Evolutionary conservation across 2,888 invertebrate species (phyloP), one percentile per base, ranked within the genome.

Genomic region (Amorpha juglandis): DNA sequence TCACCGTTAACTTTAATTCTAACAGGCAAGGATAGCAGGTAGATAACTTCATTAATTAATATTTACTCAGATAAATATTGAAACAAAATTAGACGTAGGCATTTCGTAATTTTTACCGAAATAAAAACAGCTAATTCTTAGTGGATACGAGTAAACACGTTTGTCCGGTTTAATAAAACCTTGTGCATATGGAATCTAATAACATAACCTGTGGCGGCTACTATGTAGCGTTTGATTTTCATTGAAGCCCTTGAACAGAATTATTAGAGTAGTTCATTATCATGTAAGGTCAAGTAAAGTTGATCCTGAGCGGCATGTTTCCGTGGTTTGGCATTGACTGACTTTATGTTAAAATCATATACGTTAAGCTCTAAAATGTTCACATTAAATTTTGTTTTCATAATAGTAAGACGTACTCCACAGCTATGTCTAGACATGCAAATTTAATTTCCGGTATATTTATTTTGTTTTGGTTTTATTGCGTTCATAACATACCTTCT

Each of bases 291-390:
- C 75, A 75, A 69, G 71, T 69, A 70, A 73, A 70, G 70, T 70
- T 70, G 71, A 74, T 74, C 69, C 68, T 71, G 69, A 67, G 35
- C 63, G 65, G 68, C 69, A 51, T 67, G 69, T 71, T 68, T 70
- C 69, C 68, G 73, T 73, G 69, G 67, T 69, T 69, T 78, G 82
- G 79, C 84, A 83, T 83, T 84, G 79, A 79, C 75, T 66, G 73
- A 70, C 72, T 71, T 73, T 67, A 45, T 69, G 64, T 71, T 76
- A 77, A 74, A 78, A 78, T 74, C 75, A 72, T n/a, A n/a, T n/a
- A n/a, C 74, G 65, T 70, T 35, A 2, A 69, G 69, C 67, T 53
- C 64, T 68, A 69, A 70, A 51, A 71, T 69, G 70, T 69, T 68
- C 78, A 78, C 68, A 76, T 72, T 67, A 66, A 67, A 72, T 74